These are phyloP conservation scores for Xerus rutilus DNA, from an alignment of 2,797 vertebrate genomes.

Conservation along the genomic window DNA sequence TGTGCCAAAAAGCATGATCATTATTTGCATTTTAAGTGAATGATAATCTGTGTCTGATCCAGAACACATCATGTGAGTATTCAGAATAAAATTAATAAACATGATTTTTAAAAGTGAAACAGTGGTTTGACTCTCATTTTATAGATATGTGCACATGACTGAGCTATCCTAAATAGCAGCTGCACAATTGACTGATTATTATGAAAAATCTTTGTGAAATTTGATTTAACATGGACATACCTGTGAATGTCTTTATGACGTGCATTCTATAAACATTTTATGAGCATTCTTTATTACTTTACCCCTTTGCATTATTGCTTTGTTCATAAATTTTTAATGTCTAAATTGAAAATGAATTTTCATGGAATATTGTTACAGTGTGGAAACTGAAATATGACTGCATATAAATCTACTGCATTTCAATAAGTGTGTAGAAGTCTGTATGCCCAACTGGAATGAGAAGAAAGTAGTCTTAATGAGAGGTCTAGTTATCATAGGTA, in stretches of 20 bases:
- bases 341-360: constrained; percentile 66
- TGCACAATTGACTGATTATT: constrained; percentile 91
- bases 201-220: constrained; percentile 87
- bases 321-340: constrained; percentile 27
- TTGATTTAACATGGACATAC: constrained; percentile 87
- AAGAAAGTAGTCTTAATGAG: constrained; percentile 7
- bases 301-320: background rate
- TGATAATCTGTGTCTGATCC: background rate
- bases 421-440: background rate
- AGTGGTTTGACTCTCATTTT: constrained; percentile 84
- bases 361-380: background rate
- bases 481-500: background rate
- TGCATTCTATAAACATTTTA: background rate
- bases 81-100: constrained; percentile 48
- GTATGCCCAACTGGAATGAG: background rate
- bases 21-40: constrained; percentile 57
- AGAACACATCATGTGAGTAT: background rate
- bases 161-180: constrained; percentile 86
- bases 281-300: constrained; percentile 52
- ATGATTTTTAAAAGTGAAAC: constrained; percentile 27
- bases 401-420: constrained; percentile 53
- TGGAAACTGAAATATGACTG: constrained; percentile 61
- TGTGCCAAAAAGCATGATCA: background rate
- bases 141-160: constrained; percentile 89
- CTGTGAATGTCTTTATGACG: constrained; percentile 82